Conservation (phyloP, 2,888 invertebrate species). For the Amphiduros pacificus region DNA sequence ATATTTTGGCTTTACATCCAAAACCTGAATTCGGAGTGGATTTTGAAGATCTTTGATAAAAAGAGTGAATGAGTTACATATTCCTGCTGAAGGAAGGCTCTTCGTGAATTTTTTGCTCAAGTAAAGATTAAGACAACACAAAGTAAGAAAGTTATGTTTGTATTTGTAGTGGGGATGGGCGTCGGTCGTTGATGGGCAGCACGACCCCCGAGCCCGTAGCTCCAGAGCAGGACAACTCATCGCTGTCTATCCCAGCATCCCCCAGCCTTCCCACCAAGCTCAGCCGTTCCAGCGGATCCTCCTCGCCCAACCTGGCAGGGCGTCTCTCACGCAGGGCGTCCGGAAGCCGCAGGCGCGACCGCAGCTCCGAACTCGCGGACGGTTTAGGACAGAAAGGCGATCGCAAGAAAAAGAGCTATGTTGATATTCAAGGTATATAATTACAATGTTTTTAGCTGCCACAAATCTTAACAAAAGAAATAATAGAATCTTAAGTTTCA, state of each 20-base stretch:
- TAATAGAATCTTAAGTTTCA: too few relatives aligned
- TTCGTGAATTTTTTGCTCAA: too few relatives aligned
- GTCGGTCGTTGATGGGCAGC: conserved; percentile 18
- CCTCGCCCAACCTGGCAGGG: conserved; percentile 32
- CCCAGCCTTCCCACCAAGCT: conserved; percentile 35
- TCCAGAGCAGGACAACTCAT: background rate
- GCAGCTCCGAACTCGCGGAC: too few relatives aligned
- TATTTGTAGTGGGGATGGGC: conserved; percentile 25
- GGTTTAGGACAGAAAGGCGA: conserved; percentile 25
- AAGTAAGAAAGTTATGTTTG: too few relatives aligned
- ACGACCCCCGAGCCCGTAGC: background rate
- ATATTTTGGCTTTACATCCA: too few relatives aligned
- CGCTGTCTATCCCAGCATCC: conserved; percentile 29
- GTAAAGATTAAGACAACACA: too few relatives aligned
- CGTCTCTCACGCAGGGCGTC: conserved; percentile 29
- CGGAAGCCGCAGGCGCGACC: conserved; percentile 21
- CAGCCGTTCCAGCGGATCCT: conserved; percentile 6
- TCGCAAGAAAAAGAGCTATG: conserved; percentile 47
- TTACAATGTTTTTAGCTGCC: too few relatives aligned
- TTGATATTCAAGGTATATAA: conserved; percentile 82
- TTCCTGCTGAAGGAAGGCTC: too few relatives aligned
- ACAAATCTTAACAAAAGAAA: too few relatives aligned
- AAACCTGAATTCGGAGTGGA: too few relatives aligned
- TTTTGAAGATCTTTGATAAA: too few relatives aligned
- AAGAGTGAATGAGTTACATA: too few relatives aligned